These are phyloP conservation scores for Drosophila pallidifrons DNA, from an alignment of 1,140 invertebrate species.

Conservation along the genomic window DNA sequence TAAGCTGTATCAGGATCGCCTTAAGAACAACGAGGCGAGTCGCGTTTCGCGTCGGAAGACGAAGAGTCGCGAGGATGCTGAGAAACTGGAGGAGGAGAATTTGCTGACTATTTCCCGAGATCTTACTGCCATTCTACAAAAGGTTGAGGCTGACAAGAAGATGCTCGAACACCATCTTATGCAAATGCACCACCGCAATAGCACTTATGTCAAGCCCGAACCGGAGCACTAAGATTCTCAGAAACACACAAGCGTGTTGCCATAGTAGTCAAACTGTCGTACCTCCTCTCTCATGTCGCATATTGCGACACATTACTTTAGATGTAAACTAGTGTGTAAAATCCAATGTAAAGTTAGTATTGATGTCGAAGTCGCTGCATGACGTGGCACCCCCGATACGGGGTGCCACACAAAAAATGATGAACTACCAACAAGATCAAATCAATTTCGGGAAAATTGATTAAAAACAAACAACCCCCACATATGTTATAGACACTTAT, in stretches of 20 bases:
- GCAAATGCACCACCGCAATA: slow-evolving; percentile 40
- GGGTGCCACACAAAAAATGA: slow-evolving; percentile 31
- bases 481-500: slow-evolving; percentile 6
- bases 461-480: slow-evolving; percentile 6
- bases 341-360: slow-evolving; percentile 67
- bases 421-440: slow-evolving; percentile 14
- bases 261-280: slow-evolving; percentile 53
- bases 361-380: slow-evolving; percentile 60
- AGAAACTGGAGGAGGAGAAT: slow-evolving; percentile 51
- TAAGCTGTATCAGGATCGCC: slow-evolving; percentile 65
- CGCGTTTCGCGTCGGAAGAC: slow-evolving; percentile 77
- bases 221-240: slow-evolving; percentile 59
- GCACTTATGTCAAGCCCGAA: slow-evolving; percentile 62
- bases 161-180: slow-evolving; percentile 38
- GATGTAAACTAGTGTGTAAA: slow-evolving; percentile 43
- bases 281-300: slow-evolving; percentile 59
- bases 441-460: slow-evolving; percentile 29
- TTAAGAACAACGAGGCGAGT: slow-evolving; percentile 81
- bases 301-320: slow-evolving; percentile 60
- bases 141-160: slow-evolving; percentile 4
- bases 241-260: slow-evolving; percentile 42
- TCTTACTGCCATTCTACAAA: slow-evolving; percentile 24
- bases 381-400: slow-evolving; percentile 13
- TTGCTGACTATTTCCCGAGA: slow-evolving; percentile 31
- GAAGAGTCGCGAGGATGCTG: slow-evolving; percentile 63